These are phyloP conservation scores for Cerceris ruficornis DNA, from an alignment of 2,888 invertebrate genomes.

Conservation along the genomic window DNA sequence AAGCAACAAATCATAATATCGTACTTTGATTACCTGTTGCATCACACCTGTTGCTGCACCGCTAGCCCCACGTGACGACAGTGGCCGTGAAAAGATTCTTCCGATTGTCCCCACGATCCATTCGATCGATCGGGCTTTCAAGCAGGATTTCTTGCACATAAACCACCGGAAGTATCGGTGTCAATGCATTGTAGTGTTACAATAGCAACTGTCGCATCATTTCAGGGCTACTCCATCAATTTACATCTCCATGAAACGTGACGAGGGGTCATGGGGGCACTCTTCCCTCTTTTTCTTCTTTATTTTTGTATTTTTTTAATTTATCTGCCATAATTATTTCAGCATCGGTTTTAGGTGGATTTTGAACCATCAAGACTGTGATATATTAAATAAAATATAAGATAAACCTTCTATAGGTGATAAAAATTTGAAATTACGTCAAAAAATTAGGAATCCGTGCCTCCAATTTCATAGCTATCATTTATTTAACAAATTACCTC, in stretches of 20 bases:
- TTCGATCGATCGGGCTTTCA: constrained; percentile 45
- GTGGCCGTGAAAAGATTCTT: constrained; percentile 64
- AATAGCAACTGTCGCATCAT: background rate
- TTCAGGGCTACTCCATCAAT: background rate
- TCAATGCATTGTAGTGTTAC: constrained; percentile 11
- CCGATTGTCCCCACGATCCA: constrained; percentile 44
- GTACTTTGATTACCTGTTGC: constrained; percentile 69
- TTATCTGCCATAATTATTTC: no score
- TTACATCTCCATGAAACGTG: constrained; percentile 6
- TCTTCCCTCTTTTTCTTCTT: no score
- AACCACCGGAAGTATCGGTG: constrained; percentile 31
- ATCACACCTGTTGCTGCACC: constrained; percentile 68
- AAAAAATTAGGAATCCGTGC: no score
- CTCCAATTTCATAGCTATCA: no score
- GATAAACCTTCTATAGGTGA: no score
- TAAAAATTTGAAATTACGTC: no score
- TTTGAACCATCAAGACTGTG: no score
- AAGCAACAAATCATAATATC: constrained; percentile 41
- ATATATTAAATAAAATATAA: no score
- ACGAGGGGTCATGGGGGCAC: no score
- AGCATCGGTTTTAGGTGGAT: no score
- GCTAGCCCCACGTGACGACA: constrained; percentile 50
- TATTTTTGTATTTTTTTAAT: no score
- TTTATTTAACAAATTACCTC: no score
- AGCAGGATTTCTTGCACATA: background rate